Base-by-base conservation (phyloP, 2,113 vertebrate genomes). In the Perca flavescens region DNA sequence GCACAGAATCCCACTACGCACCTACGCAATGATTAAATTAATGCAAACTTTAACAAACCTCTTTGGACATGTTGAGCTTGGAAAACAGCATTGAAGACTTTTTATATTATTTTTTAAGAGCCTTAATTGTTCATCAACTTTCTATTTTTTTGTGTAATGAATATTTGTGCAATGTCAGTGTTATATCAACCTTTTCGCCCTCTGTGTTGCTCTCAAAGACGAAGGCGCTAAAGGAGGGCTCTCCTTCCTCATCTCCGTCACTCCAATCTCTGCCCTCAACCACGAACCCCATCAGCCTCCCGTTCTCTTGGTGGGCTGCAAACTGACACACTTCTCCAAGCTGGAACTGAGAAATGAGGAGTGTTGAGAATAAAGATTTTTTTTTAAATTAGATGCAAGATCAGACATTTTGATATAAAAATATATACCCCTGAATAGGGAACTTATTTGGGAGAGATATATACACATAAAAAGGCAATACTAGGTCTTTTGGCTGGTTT, bases 141-240 rank as follows among this genome's bases (percentile, higher is more conserved):
- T 43, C 10, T 11, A 43, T 43, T 43, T 43, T 43, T 43, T 11
- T 10, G 2, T 11, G 40, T 43, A 43, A 11, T 34, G 34, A 34
- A 9, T 57, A n/a, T 66, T 15, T 40, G 13, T 57, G 16, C 54
- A 57, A 3, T 0, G 0, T 2, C 8, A 49, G 1, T 21, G 5
- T 22, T 14, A 10, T 2, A 15, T 17, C 5, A 9, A 99, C 98
- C 97, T 99, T 99, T 93, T 99, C 97, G 40, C 98, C 98, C 91
- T 99, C 99, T 0, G 97, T 98, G 96, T 99, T 99, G 95, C 98
- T 99, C 95, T 99, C 98, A 77, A 99, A 99, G 80, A 99, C 68
- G 0, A 98, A 99, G 0, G 96, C 93, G 0, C 96, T 98, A 79
- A 97, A 96, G 3, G 96, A 96, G 1, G 96, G 85, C 66, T 95